Conservation (phyloP, 1,140 invertebrate genomes). For the Campoletis sonorensis region DNA sequence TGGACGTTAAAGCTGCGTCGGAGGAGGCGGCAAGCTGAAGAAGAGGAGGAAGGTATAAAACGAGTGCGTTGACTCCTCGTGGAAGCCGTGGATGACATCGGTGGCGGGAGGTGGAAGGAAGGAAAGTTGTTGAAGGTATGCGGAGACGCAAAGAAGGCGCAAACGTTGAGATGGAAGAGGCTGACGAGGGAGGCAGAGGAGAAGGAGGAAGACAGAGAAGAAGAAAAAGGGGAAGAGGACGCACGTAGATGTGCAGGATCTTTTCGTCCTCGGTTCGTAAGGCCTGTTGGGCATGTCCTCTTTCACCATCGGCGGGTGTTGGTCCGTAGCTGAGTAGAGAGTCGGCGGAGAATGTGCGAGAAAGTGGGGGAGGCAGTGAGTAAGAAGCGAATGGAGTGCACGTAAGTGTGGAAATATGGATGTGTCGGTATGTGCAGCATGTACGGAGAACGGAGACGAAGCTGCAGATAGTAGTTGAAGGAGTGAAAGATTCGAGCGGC, state of each 20-base stretch:
- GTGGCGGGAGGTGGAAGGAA: neutral
- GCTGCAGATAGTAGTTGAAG: neutral
- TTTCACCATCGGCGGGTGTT: neutral
- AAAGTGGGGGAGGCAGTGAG: neutral
- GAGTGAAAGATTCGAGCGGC: conserved; percentile 22
- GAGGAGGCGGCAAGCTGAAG: neutral
- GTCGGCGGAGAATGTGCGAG: neutral
- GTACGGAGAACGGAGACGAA: conserved; percentile 4
- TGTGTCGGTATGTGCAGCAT: neutral
- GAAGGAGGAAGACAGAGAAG: neutral
- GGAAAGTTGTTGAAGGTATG: conserved; percentile 16
- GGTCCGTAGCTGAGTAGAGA: neutral
- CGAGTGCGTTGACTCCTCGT: conserved; percentile 52
- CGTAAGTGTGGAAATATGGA: neutral
- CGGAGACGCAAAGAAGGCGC: conserved; percentile 11
- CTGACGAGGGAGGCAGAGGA: neutral
- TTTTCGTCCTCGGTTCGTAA: neutral
- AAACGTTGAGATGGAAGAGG: neutral
- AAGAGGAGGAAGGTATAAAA: conserved; percentile 10
- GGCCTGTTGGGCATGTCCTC: too few species aligned
- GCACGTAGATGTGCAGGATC: neutral
- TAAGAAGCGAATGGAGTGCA: neutral
- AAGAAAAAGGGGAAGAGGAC: neutral
- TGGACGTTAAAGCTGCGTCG: neutral
- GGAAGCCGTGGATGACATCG: neutral